Conservation (phyloP, 2,888 invertebrate species). For the Oeneis ivallda region DNA sequence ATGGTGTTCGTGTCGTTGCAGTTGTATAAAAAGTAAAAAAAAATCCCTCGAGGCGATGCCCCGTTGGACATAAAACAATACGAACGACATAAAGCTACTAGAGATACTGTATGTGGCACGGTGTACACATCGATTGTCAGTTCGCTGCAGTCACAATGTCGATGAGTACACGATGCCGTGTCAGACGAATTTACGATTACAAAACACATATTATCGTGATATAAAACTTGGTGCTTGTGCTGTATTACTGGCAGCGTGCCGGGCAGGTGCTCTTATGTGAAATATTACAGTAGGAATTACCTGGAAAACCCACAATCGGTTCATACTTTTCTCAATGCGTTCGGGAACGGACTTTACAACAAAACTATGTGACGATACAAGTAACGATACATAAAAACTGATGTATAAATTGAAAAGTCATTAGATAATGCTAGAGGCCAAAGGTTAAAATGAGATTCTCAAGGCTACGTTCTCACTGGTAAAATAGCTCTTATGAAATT, state of each 20-base stretch:
- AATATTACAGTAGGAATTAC: slow-evolving; percentile 76
- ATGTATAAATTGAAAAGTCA: too few relatives aligned
- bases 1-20: slow-evolving; percentile 53
- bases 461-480: neutral
- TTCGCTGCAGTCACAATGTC: slow-evolving; percentile 5
- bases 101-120: slow-evolving; percentile 53
- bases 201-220: slow-evolving; percentile 80
- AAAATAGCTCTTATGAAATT: neutral
- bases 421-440: neutral
- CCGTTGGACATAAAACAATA: slow-evolving; percentile 62
- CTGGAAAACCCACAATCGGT: slow-evolving; percentile 66
- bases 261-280: slow-evolving; percentile 80
- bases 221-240: slow-evolving; percentile 81
- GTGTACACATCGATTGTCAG: slow-evolving; percentile 54
- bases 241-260: slow-evolving; percentile 81
- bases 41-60: slow-evolving; percentile 55
- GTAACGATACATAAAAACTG: neutral
- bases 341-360: slow-evolving; percentile 38
- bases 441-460: neutral
- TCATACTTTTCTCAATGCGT: slow-evolving; percentile 51
- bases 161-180: slow-evolving; percentile 69
- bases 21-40: slow-evolving; percentile 51
- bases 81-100: slow-evolving; percentile 81
- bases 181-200: slow-evolving; percentile 77
- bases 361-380: neutral